Conservation (phyloP, 2,797 vertebrate species). For the Smutsia temminckii region DNA sequence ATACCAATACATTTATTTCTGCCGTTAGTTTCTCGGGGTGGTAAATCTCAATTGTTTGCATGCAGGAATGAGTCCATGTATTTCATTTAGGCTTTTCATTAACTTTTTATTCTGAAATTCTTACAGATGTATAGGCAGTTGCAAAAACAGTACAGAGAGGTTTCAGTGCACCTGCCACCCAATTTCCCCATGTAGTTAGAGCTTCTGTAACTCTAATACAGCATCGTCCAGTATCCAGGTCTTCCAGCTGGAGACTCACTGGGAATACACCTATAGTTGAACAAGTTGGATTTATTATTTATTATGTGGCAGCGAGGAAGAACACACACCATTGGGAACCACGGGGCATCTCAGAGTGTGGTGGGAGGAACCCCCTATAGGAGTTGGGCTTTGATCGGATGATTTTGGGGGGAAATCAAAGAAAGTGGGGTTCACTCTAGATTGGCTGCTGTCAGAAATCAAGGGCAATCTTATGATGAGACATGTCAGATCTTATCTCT, state of each 20-base stretch:
- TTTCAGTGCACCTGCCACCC: neutral
- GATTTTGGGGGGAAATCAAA: neutral
- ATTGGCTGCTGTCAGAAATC: neutral
- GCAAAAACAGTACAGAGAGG: neutral
- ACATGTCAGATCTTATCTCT: neutral
- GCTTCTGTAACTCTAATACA: neutral
- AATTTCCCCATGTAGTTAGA: neutral
- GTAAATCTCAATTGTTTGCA: neutral
- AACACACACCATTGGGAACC: neutral
- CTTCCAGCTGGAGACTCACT: neutral
- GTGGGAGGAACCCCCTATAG: neutral
- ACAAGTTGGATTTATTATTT: neutral
- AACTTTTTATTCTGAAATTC: conserved; percentile 23
- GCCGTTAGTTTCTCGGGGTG: neutral
- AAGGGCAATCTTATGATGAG: rapidly evolving
- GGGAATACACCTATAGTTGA: neutral
- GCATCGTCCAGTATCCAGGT: neutral
- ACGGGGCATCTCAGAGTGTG: neutral
- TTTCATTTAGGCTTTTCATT: neutral
- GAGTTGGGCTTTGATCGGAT: neutral
- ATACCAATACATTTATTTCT: neutral
- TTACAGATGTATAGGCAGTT: neutral
- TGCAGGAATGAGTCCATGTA: neutral
- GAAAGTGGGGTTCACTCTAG: neutral
- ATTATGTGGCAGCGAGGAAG: neutral